Evolutionary conservation across 2,113 vertebrate species (phyloP).

Genomic region (Dryoscopus gambensis): DNA sequence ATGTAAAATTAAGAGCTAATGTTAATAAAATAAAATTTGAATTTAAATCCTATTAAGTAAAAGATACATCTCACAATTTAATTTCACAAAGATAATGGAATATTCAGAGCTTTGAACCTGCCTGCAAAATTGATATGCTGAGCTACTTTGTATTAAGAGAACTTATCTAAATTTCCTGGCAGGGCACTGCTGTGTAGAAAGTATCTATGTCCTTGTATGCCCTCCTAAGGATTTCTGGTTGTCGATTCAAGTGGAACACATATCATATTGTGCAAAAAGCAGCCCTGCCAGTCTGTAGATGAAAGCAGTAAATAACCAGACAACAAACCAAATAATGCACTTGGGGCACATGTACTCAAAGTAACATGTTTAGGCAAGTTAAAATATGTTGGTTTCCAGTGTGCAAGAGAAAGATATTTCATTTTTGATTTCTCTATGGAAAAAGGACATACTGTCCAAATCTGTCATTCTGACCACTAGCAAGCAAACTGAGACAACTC

Average conservation of each 20-base stretch:
- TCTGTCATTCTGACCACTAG: neutral
- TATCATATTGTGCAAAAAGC: neutral
- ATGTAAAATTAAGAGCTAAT: neutral
- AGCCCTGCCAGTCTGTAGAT: neutral
- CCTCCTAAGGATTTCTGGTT: neutral
- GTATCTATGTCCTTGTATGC: neutral
- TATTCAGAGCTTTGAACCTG: neutral
- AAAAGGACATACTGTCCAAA: neutral
- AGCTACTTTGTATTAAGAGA: neutral
- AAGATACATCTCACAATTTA: neutral
- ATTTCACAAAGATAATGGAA: neutral
- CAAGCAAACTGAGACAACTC: neutral
- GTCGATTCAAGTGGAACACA: neutral
- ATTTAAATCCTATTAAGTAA: neutral
- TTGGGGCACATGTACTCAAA: neutral
- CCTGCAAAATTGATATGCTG: neutral
- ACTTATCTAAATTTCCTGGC: neutral
- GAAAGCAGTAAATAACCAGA: neutral
- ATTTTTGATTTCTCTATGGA: neutral
- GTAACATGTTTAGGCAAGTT: neutral
- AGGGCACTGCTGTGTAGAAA: neutral
- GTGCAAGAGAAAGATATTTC: neutral
- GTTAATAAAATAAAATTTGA: neutral
- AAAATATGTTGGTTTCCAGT: neutral
- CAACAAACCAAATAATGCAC: neutral